A percentile compares a stretch with the other conserved stretches of the same genome.
Evolutionary conservation across 2,797 vertebrate genomes (phyloP).

Genomic region (Pseudochirops cupreus): DNA sequence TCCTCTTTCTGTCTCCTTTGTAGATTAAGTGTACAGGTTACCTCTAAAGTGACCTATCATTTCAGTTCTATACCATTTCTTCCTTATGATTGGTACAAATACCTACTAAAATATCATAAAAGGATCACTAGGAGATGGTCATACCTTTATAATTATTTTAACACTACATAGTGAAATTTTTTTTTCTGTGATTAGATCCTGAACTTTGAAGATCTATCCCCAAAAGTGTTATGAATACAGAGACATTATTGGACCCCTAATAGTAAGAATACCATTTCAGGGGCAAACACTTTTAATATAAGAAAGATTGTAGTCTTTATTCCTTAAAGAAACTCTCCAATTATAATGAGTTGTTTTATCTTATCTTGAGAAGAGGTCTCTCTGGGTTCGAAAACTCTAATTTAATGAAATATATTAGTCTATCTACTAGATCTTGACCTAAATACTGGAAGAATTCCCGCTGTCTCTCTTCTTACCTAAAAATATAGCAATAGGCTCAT

Average conservation of each 20-base stretch:
- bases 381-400: background rate
- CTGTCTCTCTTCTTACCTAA: background rate
- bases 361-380: background rate
- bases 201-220: background rate
- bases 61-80: background rate
- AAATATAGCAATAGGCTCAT: background rate
- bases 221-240: background rate
- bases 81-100: background rate
- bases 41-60: background rate
- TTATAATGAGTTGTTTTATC: background rate
- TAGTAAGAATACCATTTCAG: background rate
- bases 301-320: background rate
- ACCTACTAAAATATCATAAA: background rate
- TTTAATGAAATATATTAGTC: background rate
- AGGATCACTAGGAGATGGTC: background rate
- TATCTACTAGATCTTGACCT: background rate
- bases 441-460: background rate
- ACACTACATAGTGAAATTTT: background rate
- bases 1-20: too few relatives aligned
- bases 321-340: background rate
- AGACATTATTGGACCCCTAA: background rate
- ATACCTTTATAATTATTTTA: background rate
- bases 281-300: background rate
- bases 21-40: too few relatives aligned
- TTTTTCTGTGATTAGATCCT: background rate